Evolutionary conservation across 2,888 invertebrate species (phyloP).

Genomic region (Aphidoletes aphidimyza): DNA sequence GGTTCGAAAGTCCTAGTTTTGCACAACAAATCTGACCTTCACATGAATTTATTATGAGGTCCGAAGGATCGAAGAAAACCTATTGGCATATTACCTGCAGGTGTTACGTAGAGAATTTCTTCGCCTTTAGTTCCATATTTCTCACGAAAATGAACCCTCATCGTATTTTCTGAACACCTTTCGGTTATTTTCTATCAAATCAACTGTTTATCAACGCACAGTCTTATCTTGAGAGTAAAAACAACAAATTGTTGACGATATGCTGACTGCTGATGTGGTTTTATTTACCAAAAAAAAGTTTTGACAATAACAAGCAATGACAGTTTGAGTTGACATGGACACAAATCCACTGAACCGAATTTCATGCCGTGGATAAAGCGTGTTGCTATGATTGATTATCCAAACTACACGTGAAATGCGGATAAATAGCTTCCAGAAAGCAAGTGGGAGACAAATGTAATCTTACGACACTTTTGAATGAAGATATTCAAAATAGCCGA

Average conservation of each 20-base stretch:
- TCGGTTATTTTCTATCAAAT: background rate
- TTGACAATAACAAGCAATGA: conserved; percentile 19
- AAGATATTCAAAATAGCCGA: no score
- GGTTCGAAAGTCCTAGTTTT: background rate
- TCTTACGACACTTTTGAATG: no score
- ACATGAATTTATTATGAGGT: background rate
- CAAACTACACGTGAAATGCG: background rate
- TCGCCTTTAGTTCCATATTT: conserved; percentile 66
- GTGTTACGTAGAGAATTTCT: conserved; percentile 66
- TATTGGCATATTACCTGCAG: conserved; percentile 62
- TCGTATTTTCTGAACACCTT: conserved; percentile 56
- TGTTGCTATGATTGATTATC: background rate
- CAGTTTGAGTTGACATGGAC: background rate
- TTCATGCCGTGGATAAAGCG: background rate
- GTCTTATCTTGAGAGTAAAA: background rate
- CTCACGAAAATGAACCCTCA: conserved; percentile 67
- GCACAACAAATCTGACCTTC: background rate
- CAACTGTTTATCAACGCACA: background rate
- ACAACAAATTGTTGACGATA: conserved; percentile 13
- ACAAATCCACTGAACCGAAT: background rate
- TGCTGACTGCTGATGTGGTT: conserved; percentile 43
- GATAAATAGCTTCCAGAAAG: background rate
- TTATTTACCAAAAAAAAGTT: background rate
- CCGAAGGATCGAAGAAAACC: background rate
- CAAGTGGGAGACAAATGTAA: no score